Evolutionary conservation across 2,797 vertebrate genomes (phyloP).

Genomic region (Malacoctenus gilli): DNA sequence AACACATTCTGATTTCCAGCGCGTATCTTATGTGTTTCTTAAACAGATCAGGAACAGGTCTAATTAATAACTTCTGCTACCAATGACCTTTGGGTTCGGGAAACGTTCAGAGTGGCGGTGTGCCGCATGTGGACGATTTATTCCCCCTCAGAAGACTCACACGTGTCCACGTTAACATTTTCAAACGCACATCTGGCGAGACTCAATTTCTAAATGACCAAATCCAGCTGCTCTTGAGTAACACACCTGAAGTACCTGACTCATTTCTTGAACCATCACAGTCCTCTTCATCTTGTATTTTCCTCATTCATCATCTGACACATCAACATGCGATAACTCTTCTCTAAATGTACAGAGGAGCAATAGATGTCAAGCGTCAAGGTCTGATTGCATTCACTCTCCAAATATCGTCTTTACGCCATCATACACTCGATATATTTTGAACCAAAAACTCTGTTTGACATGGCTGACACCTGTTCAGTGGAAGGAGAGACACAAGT

Average conservation of each 20-base stretch:
- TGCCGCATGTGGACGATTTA: constrained; percentile 1
- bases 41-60: constrained; percentile 43
- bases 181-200: constrained; percentile 21
- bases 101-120: constrained; percentile 34
- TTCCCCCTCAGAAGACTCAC: constrained; percentile 13
- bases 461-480: constrained; percentile 28
- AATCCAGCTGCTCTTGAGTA: neutral
- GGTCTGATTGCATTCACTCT: neutral
- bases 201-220: constrained; percentile 20
- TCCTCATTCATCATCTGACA: neutral
- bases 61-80: constrained; percentile 32
- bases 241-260: constrained; percentile 36
- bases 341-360: constrained; percentile 6
- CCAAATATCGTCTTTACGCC: constrained; percentile 13
- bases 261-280: constrained; percentile 13
- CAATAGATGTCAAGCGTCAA: constrained; percentile 3
- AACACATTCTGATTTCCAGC: constrained; percentile 51
- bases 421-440: constrained; percentile 1
- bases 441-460: constrained; percentile 19
- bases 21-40: constrained; percentile 27
- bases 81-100: constrained; percentile 24
- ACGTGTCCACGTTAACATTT: neutral
- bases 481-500: too few species aligned
- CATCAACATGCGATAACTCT: neutral
- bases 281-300: neutral